Base-by-base conservation (phyloP, 2,113 vertebrate species). In the Rhadina sibilatrix region DNA sequence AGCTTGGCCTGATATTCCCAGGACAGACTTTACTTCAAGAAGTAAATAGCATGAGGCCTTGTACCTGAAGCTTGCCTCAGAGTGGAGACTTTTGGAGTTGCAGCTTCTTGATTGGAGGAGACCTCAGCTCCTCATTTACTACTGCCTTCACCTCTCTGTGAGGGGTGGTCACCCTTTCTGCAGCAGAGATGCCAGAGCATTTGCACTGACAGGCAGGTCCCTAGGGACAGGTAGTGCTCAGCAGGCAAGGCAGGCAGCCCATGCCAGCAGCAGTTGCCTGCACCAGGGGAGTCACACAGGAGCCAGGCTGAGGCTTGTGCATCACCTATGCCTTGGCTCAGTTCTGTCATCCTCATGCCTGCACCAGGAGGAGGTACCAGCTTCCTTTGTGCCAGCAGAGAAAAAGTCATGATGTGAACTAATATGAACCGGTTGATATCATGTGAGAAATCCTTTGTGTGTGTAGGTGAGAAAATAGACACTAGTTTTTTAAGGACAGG, bases 261-360 rank as follows among this genome's bases (percentile, higher is more conserved):
- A 4, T 1, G 12, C n/a, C 27, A 63, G 42, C 40, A 79, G 38
- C 53, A 64, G 20, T 12, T 31, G 6, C 9, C 20, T 25, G 37
- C 56, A 49, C 56, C 18, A 24, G 10, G 7, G 35, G 9, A 74
- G 42, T 15, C 17, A n/a, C n/a, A 37, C n/a, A 53, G 42, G n/a
- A 66, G 14, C 21, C 15, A 2, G 2, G 2, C 52, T 46, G 46
- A 79, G 38, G 25, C 15, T 68, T 40, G 31, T 25, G 63, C 33
- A 42, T 54, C 18, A 11, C 4, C 1, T 25, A 0, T 3, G 1
- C 22, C 17, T 77, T 64, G 53, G 12, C 54, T 87, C 7, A 1
- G 9, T 85, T 76, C 69, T 61, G 27, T 15, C 4, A 6, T 40
- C 33, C 38, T 13, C 4, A 7, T 64, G 44, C 31, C 44, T 8